phyloP scores from a whole-genome alignment of 2,888 invertebrate species.

The Rhamnusium bicolor region DNA sequence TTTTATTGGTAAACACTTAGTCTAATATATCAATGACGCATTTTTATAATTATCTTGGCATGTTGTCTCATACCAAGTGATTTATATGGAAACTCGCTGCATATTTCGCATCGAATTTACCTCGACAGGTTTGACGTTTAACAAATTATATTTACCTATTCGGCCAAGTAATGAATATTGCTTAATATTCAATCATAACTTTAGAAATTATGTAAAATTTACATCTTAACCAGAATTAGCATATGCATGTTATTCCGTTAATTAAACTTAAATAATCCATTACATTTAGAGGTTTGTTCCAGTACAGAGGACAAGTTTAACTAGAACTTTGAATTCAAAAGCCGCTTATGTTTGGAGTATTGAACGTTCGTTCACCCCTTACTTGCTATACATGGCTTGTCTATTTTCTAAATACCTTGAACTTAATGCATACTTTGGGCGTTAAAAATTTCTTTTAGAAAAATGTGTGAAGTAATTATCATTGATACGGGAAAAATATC shows the following conservation, averaged over 20 bases:
- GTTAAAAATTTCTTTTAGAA: no score
- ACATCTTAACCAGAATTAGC: background rate
- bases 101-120: background rate
- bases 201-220: background rate
- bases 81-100: background rate
- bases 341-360: background rate
- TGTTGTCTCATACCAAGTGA: background rate
- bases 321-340: background rate
- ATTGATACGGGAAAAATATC: no score
- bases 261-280: background rate
- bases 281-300: background rate
- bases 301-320: background rate
- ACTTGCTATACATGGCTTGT: background rate
- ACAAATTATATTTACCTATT: background rate
- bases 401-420: no score
- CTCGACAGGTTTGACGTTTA: background rate
- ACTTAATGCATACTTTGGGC: no score
- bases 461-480: no score
- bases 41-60: background rate
- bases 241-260: background rate
- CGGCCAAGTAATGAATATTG: background rate
- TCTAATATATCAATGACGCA: background rate
- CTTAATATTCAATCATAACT: constrained; percentile 11
- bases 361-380: background rate
- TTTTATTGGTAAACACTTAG: background rate